Percentiles rank a stretch among this genome's conserved stretches.
Evolutionary conservation across 2,113 vertebrate species (phyloP).

Genomic region (Castor canadensis): DNA sequence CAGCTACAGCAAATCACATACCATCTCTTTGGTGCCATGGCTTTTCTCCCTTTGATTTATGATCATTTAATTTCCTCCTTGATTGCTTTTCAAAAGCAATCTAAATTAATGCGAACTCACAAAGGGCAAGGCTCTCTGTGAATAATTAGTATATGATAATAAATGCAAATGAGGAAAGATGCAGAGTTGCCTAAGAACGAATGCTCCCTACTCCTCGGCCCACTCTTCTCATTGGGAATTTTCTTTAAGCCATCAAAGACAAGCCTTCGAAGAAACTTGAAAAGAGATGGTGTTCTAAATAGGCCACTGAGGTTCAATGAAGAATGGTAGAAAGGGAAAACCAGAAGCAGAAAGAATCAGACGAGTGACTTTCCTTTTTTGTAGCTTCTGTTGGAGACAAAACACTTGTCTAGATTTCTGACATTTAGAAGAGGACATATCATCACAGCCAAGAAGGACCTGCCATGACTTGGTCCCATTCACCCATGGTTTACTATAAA

Average conservation of each 20-base stretch:
- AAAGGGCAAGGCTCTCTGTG: constrained; percentile 82
- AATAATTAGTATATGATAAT: constrained; percentile 85
- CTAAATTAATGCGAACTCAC: constrained; percentile 81
- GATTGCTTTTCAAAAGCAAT: constrained; percentile 85
- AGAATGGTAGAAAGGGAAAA: not conserved
- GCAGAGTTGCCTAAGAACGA: constrained; percentile 53
- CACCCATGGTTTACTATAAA: not conserved
- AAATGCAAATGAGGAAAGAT: constrained; percentile 79
- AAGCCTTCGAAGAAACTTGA: not conserved
- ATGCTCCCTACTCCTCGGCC: not conserved
- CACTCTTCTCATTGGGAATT: constrained; percentile 33
- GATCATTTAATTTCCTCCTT: constrained; percentile 78
- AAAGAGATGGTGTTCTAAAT: not conserved
- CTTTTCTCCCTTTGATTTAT: constrained; percentile 79
- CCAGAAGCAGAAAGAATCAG: constrained; percentile 14
- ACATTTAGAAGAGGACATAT: not conserved
- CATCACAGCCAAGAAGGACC: not conserved
- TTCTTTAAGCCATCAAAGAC: not conserved
- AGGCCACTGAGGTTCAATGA: not conserved
- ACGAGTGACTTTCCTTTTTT: not conserved
- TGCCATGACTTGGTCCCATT: not conserved
- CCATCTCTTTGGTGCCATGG: not conserved
- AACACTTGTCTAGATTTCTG: not conserved
- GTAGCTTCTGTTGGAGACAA: not conserved
- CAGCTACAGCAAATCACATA: constrained; percentile 41